phyloP scores from a whole-genome alignment of 35 echinoderm and acorn worm species.

The Diadema setosum region DNA sequence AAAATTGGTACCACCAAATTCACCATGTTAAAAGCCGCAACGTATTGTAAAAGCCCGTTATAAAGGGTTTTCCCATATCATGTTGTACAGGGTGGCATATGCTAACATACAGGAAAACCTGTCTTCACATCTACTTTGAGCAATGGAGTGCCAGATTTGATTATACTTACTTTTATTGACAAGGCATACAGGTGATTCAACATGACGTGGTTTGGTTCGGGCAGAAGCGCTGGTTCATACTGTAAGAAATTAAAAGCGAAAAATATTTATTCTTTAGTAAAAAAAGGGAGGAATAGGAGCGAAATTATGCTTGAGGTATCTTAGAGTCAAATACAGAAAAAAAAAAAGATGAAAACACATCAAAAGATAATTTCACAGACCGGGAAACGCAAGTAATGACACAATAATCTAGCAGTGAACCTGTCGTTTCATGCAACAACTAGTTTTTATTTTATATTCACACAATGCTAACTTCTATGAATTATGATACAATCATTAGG shows the following conservation, averaged over 20 bases:
- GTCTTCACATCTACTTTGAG: not conserved
- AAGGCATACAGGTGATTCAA: slow-evolving; percentile 99
- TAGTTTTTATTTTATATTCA: not conserved
- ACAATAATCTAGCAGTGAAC: too few species aligned
- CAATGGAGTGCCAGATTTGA: not conserved
- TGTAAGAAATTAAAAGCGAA: too few species aligned
- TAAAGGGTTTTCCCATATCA: not conserved
- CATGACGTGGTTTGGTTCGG: slow-evolving; percentile 99
- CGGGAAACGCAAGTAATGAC: too few species aligned
- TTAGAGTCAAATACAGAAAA: too few species aligned
- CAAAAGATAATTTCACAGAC: too few species aligned
- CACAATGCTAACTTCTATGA: not conserved
- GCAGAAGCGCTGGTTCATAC: slow-evolving; percentile 97
- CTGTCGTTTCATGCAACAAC: too few species aligned
- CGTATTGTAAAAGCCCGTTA: too few species aligned
- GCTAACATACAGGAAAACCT: not conserved
- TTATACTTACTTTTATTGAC: slow-evolving; percentile 94
- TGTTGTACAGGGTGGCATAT: not conserved
- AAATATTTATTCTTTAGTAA: too few species aligned
- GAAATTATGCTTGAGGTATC: too few species aligned
- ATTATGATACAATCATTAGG: not conserved
- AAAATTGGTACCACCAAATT: not conserved
- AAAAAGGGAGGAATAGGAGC: too few species aligned
- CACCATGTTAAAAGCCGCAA: not conserved
- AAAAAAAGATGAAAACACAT: too few species aligned